A percentile compares a stretch with the other conserved stretches of the same genome.
Conservation (phyloP, 2,797 vertebrate genomes). For the Lepilemur septentrionalis region DNA sequence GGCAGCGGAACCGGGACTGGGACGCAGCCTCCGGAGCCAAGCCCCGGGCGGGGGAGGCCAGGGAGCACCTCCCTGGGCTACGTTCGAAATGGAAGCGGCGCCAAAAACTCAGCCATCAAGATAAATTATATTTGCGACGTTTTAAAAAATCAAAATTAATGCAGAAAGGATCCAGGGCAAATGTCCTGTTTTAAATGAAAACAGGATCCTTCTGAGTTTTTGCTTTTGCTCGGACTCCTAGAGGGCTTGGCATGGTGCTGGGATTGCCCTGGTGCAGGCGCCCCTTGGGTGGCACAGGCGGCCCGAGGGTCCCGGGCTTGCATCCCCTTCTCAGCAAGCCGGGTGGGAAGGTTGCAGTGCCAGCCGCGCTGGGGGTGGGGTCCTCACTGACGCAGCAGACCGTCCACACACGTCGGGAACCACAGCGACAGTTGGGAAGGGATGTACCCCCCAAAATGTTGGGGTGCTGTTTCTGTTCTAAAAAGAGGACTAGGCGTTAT, state of each 20-base stretch:
- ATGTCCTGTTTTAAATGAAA: not conserved
- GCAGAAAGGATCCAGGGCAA: not conserved
- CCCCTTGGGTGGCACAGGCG: not conserved
- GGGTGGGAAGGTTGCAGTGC: fast-evolving
- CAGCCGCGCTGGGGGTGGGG: fast-evolving
- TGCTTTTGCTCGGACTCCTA: not conserved
- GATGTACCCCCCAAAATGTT: not conserved
- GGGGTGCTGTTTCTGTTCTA: not conserved
- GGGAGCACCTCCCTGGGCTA: not conserved
- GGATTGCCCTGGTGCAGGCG: not conserved
- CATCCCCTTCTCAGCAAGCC: too few species aligned
- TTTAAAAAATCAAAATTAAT: not conserved
- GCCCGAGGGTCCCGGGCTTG: fast-evolving
- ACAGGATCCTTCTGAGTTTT: not conserved
- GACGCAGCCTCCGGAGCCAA: fast-evolving
- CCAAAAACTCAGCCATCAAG: not conserved
- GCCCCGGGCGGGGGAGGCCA: not conserved
- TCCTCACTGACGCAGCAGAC: fast-evolving
- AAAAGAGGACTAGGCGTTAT: not conserved
- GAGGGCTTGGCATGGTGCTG: fast-evolving
- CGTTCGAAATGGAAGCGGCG: fast-evolving
- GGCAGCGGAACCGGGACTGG: not conserved
- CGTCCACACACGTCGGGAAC: not conserved
- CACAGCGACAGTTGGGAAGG: not conserved
- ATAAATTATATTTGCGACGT: not conserved